Conservation (phyloP, 2,888 invertebrate genomes). For the Acrocyrtus sp. region DNA sequence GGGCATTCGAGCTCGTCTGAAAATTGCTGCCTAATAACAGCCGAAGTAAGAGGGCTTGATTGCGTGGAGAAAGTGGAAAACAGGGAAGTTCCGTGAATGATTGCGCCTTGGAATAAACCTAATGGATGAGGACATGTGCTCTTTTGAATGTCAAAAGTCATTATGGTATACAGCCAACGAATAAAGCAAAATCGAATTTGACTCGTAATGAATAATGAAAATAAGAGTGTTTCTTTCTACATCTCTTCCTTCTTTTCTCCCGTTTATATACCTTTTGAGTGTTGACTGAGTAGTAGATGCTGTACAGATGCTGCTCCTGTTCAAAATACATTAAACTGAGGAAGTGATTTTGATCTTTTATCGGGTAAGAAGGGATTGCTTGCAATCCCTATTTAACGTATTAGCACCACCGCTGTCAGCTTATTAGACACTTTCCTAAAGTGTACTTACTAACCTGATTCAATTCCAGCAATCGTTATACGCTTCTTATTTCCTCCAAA, state of each 20-base stretch:
- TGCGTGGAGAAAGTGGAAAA: slow-evolving; percentile 30
- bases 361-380: too few species aligned
- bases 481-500: slow-evolving; percentile 46
- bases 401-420: neutral
- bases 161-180: too few species aligned
- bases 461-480: slow-evolving; percentile 41
- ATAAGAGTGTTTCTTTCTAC: too few species aligned
- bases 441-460: slow-evolving; percentile 18
- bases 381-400: neutral
- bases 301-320: slow-evolving; percentile 48
- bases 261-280: slow-evolving; percentile 34
- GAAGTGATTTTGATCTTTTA: too few species aligned
- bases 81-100: slow-evolving; percentile 35
- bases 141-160: too few species aligned
- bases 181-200: too few species aligned
- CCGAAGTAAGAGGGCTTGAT: neutral
- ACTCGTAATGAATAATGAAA: too few species aligned
- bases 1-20: slow-evolving; percentile 42
- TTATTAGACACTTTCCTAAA: neutral
- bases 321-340: too few species aligned
- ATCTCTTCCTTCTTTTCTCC: too few species aligned
- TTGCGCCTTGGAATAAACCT: slow-evolving; percentile 53
- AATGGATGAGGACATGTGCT: too few species aligned
- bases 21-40: too few species aligned
- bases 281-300: slow-evolving; percentile 39